Evolutionary conservation across 2,113 vertebrate species (phyloP), one percentile per base, ranked within the genome.

Genomic region (Myiopsitta monachus): DNA sequence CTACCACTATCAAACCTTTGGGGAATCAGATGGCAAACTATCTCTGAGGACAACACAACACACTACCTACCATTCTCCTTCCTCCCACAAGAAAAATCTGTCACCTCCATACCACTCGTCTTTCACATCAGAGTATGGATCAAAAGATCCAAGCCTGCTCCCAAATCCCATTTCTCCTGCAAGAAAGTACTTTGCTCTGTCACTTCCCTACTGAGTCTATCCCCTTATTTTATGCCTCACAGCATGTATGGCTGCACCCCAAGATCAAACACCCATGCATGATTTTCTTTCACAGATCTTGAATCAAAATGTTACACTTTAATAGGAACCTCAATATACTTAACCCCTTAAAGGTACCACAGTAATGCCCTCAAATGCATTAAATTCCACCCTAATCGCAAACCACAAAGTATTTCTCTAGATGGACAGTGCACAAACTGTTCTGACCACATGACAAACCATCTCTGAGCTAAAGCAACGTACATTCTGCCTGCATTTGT

Each of bases 141-240:
- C 96, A 97, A 97, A 97, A 96, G 95, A 95, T 87, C 74, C 3
- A 7, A 94, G 88, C 68, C 94, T 92, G 92, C 92, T 97, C 92
- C 95, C 95, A 96, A 96, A 97, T 97, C 96, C 95, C 97, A 96
- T 95, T 96, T 92, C 97, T 97, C 95, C 96, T 97, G 95, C 93
- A 97, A 96, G 95, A 96, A 64, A 28, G 94, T 86, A 95, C 97
- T 97, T 97, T 97, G 96, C 96, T 95, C 96, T 97, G 95, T 96
- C 96, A 97, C 97, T 96, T 97, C 93, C 96, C 97, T 84, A 95
- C 95, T 69, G 92, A 94, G 96, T 92, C 80, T 95, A 94, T 95
- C 96, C 93, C 96, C 89, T 96, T 92, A 97, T 95, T 97, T 95
- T 92, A 91, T 97, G 95, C 96, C 96, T 97, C 96, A 94, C 96